Conservation (phyloP, 2,797 vertebrate species). For the Sarcophilus harrisii region DNA sequence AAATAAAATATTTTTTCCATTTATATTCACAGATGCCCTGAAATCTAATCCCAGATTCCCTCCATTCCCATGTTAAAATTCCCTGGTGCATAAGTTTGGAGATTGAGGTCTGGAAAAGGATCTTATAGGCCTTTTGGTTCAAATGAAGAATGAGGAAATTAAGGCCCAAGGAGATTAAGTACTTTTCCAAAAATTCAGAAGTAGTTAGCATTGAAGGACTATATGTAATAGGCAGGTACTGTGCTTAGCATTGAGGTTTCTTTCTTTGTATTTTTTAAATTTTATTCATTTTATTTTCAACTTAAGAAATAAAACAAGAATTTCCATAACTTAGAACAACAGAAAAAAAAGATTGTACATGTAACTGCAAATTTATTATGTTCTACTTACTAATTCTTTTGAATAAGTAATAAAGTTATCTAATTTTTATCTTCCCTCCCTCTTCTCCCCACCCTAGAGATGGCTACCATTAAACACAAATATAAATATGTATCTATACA, state of each 20-base stretch:
- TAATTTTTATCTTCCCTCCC: not conserved
- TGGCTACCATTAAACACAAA: not conserved
- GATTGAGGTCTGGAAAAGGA: not conserved
- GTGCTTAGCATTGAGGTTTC: not conserved
- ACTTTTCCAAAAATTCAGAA: not conserved
- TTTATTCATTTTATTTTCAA: not conserved
- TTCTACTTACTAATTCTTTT: not conserved
- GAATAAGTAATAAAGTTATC: not conserved
- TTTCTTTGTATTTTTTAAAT: not conserved
- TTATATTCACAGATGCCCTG: not conserved
- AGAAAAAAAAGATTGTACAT: not conserved
- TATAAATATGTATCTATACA: constrained; percentile 31
- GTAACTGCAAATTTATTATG: not conserved
- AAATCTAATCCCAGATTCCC: not conserved
- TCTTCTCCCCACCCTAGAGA: not conserved
- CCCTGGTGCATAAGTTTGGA: not conserved
- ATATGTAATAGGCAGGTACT: not conserved
- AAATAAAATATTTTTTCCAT: not conserved
- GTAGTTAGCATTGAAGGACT: not conserved
- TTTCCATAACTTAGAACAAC: not conserved
- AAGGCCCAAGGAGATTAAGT: not conserved
- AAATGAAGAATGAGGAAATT: not conserved
- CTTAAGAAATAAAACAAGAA: not conserved
- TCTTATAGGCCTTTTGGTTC: not conserved
- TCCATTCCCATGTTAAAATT: not conserved